These are phyloP conservation scores for Diloba caeruleocephala DNA, from an alignment of 2,888 invertebrate genomes.

Conservation along the genomic window DNA sequence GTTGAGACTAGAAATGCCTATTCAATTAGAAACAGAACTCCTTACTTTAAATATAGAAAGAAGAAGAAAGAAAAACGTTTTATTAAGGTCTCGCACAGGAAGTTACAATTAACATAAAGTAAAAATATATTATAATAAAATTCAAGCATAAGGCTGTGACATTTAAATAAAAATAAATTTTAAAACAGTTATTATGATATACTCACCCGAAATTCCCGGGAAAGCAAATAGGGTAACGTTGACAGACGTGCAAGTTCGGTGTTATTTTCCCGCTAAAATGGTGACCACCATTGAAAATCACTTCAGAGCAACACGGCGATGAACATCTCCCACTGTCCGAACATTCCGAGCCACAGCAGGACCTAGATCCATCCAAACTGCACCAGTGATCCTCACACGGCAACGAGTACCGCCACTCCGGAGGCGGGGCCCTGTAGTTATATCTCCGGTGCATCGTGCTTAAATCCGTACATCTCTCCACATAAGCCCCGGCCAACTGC, in stretches of 20 bases:
- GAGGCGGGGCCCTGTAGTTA: conserved; percentile 64
- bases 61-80: no score
- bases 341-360: conserved; percentile 77
- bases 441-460: conserved; percentile 67
- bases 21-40: no score
- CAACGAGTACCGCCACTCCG: conserved; percentile 78
- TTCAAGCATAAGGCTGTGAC: no score
- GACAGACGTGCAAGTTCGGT: conserved; percentile 71
- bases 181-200: not conserved
- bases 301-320: conserved; percentile 86
- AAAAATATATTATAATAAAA: no score
- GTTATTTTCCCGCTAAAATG: conserved; percentile 79
- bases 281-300: conserved; percentile 86
- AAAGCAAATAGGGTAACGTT: conserved; percentile 69
- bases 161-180: no score
- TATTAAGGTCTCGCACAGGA: no score
- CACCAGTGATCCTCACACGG: conserved; percentile 77
- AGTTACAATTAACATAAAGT: no score
- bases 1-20: no score
- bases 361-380: conserved; percentile 70
- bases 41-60: no score
- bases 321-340: conserved; percentile 83
- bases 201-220: conserved; percentile 86
- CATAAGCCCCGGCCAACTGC: conserved; percentile 82
- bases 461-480: conserved; percentile 79